Evolutionary conservation across 2,888 invertebrate genomes (phyloP), one percentile per base, ranked within the genome.

Genomic region (Willowsia nigromaculata): DNA sequence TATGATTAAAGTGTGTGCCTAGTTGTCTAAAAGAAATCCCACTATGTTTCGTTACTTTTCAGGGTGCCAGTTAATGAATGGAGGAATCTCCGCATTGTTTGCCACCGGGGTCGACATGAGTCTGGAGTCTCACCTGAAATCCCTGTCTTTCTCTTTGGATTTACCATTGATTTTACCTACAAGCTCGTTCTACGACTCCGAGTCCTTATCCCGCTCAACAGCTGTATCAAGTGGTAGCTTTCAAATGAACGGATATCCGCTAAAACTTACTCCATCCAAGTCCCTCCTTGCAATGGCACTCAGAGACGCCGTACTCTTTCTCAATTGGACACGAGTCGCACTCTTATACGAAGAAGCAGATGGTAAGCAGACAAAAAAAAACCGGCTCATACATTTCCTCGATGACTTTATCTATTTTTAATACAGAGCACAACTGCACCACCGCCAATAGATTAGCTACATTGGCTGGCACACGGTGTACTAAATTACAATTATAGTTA

Each of bases 311-410:
- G 97, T 98, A 94, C 95, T 96, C 11, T 97, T 97, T 94, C 95
- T 98, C 90, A 97, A 98, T 94, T 99, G 99, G 99, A 97, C 97
- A 1, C 96, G 96, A 93, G 97, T 98, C 93, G 98, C 98, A 0
- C 96, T 99, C 85, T 96, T 99, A 65, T 99, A 98, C 93, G 98
- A 99, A 93, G 97, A 98, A 93, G 98, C 98, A 93, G 96, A 96
- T 93, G 97, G 97, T 97, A 93, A 95, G 90, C 18, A 18, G 53
- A 30, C 22, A 47, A 56, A 27, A 65, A 37, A n/a, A 50, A 65
- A 25, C 71, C 43, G 13, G 0, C 71, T n/a, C 71, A 43, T 37
- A 33, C n/a, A 25, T 33, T 65, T 62, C 33, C 18, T 37, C 22
- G 9, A 3, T 33, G 1, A n/a, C 33, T 37, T 33, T 74, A 74